A percentile compares a stretch with the other conserved stretches of the same genome.
Evolutionary conservation across 2,113 vertebrate species (phyloP).

Genomic region (Pteropus alecto): DNA sequence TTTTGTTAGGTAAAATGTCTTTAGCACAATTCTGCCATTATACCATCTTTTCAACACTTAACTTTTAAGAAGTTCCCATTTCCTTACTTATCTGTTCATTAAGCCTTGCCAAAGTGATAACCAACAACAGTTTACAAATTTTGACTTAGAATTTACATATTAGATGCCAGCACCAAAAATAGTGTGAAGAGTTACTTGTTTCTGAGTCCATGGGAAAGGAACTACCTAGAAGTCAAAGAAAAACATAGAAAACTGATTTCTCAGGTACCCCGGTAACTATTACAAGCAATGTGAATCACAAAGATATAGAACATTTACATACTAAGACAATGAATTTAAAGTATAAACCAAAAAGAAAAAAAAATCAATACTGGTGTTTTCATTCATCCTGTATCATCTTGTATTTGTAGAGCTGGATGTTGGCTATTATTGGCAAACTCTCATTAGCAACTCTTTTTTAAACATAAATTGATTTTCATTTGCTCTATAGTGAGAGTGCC

Average conservation of each 20-base stretch:
- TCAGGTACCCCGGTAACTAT: neutral
- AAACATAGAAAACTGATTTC: neutral
- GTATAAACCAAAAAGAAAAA: neutral
- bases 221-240: neutral
- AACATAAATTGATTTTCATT: slow-evolving; percentile 45
- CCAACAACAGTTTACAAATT: neutral
- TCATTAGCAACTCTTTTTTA: neutral
- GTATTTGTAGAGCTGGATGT: slow-evolving; percentile 8
- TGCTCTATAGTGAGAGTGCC: neutral
- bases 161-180: neutral
- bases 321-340: slow-evolving; percentile 8
- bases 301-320: neutral
- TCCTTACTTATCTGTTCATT: neutral
- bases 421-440: neutral
- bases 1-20: neutral
- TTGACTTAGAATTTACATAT: slow-evolving; percentile 22
- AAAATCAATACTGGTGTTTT: neutral
- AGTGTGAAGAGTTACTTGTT: neutral
- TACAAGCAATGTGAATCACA: neutral
- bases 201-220: neutral
- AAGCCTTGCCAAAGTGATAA: neutral
- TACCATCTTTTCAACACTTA: neutral
- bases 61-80: neutral
- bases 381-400: neutral
- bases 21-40: neutral